A percentile compares a stretch with the other conserved stretches of the same genome.
Conservation (phyloP, 2,113 vertebrate species). For the Tragelaphus strepsiceros region DNA sequence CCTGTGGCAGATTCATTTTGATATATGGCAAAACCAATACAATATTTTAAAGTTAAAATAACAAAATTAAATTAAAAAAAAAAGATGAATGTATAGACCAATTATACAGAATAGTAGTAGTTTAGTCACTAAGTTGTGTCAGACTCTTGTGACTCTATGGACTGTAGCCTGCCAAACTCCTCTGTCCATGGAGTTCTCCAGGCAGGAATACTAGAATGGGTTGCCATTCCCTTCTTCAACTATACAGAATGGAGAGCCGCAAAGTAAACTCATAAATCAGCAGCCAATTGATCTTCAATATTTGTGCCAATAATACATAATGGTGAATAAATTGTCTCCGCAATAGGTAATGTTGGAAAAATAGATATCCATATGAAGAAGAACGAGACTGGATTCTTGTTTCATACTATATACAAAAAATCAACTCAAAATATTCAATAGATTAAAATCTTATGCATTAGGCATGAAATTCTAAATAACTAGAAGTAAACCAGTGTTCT, state of each 20-base stretch:
- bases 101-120: background rate
- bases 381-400: background rate
- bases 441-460: background rate
- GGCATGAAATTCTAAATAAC: background rate
- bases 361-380: background rate
- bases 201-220: background rate
- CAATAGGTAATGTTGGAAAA: background rate
- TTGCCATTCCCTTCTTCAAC: background rate
- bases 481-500: background rate
- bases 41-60: too few relatives aligned
- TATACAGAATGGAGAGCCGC: background rate
- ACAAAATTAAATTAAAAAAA: too few relatives aligned
- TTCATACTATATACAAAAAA: background rate
- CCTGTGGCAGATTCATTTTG: too few relatives aligned
- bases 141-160: background rate
- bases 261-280: background rate
- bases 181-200: background rate
- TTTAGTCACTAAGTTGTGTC: background rate
- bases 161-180: background rate
- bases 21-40: too few relatives aligned
- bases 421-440: background rate
- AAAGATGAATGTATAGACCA: background rate
- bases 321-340: background rate
- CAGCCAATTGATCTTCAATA: background rate
- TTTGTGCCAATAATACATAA: background rate